Evolutionary conservation across 2,888 invertebrate species (phyloP).

Genomic region (Drosophila macrospina): DNA sequence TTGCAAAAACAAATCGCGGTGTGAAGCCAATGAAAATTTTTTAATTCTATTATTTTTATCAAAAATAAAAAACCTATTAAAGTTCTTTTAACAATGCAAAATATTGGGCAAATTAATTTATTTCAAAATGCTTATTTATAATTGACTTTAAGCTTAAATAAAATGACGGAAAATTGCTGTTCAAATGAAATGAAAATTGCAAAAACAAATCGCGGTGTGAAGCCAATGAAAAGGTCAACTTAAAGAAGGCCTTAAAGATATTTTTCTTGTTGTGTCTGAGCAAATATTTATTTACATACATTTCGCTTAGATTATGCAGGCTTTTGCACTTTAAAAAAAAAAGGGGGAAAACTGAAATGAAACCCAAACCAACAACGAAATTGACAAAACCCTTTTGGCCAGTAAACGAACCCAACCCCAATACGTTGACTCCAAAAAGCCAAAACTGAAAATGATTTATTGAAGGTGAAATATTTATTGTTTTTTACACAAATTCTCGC

Average conservation of each 20-base stretch:
- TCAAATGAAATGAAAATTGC: conserved; percentile 8
- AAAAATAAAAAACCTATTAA: no score
- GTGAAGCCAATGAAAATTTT: background rate
- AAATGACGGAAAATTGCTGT: background rate
- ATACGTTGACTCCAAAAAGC: background rate
- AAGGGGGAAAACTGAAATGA: background rate
- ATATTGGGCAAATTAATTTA: no score
- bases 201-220: background rate
- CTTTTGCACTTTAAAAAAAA: conserved; percentile 32
- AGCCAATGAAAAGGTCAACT: background rate
- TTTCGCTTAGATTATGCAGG: conserved; percentile 52
- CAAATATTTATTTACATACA: conserved; percentile 36
- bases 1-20: background rate
- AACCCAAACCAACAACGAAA: conserved; percentile 25
- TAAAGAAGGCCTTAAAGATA: conserved; percentile 33
- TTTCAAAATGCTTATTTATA: background rate
- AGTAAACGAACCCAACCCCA: background rate
- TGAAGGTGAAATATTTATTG: conserved; percentile 84
- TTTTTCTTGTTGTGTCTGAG: conserved; percentile 9
- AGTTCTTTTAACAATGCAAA: no score
- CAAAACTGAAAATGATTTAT: conserved; percentile 82
- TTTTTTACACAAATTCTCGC: conserved; percentile 73
- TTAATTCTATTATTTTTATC: no score
- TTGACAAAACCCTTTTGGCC: conserved; percentile 43
- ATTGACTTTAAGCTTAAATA: background rate